Percentiles rank a stretch among this genome's conserved stretches.
Evolutionary conservation across 2,797 vertebrate species (phyloP).

Genomic region (Macropus fuliginosus): DNA sequence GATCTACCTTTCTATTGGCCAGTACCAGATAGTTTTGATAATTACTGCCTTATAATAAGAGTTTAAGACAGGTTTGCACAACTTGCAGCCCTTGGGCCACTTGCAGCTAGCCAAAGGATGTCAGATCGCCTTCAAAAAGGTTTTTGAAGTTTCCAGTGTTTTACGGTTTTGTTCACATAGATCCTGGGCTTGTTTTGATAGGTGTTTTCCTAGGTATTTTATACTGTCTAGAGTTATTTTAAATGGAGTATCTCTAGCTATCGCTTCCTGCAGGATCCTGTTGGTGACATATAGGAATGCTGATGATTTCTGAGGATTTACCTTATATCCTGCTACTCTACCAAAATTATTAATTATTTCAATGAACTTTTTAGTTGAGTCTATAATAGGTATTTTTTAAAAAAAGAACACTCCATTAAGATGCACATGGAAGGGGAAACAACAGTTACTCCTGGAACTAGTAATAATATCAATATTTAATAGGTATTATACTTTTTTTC

Average conservation of each 20-base stretch:
- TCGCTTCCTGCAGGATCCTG: background rate
- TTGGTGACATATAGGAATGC: background rate
- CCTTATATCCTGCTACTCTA: background rate
- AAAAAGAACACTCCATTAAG: background rate
- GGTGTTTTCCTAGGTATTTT: background rate
- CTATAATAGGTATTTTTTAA: conserved; percentile 7
- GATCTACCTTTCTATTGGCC: background rate
- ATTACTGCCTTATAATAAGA: background rate
- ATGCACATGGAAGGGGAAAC: background rate
- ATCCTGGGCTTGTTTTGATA: background rate
- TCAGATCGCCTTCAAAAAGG: no score
- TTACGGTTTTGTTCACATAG: background rate
- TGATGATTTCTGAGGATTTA: background rate
- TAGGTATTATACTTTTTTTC: background rate
- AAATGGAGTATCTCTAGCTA: background rate
- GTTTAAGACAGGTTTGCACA: no score
- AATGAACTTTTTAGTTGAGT: background rate
- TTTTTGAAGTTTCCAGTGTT: background rate
- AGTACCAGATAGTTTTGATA: background rate
- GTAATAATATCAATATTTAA: background rate
- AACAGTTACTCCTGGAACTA: background rate
- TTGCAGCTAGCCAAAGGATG: no score
- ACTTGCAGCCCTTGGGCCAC: no score
- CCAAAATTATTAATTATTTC: background rate
- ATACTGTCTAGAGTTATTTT: background rate